Base-by-base conservation (phyloP, 2,113 vertebrate species). In the Alligator sinensis region DNA sequence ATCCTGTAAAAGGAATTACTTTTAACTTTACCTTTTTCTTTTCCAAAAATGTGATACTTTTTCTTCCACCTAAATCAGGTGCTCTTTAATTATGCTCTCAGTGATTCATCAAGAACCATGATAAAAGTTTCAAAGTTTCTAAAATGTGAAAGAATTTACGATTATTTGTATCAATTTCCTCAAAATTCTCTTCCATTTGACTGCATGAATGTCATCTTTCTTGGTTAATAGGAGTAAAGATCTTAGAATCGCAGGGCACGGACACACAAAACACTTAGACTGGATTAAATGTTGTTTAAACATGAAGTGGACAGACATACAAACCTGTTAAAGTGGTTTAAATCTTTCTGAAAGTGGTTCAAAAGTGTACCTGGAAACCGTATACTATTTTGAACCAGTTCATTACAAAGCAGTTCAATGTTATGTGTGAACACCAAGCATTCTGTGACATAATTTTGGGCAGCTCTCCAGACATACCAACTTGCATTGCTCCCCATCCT, bases 101-200 rank as follows among this genome's bases (percentile, higher is more conserved):
- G 30, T 21, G 63, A 70, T 70, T 34, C n/a, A 70, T 70, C 19
- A 72, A 72, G 21, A 72, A 38, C 19, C 38, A 38, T 12, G 5
- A 72, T 22, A 21, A 70, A 70, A 72, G 19, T 72, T 72, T 21
- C 13, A 72, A 72, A 38, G 10, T 7, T 72, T 72, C 11, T 70
- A 70, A 68, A 9, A 30, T 38, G 30, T 72, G 21, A 34, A 21
- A 70, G 63, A 10, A 3, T 1, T 80, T 58, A 8, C 60, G 22
- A 78, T 75, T 30, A 4, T 19, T 38, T 86, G 2, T 6, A 21
- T 0, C 0, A 30, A 3, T 2, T 34, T 14, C 58, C 85, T 64
- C 11, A 76, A 13, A 84, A 3, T 19, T 4, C 47, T 8, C 8
- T 47, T 47, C 47, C 47, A 47, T 47, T 47, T 47, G 47, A 47